A percentile compares a stretch with the other conserved stretches of the same genome.
These are phyloP conservation scores for Pomacea maculata DNA, from an alignment of 1,140 invertebrate genomes.

Conservation along the genomic window DNA sequence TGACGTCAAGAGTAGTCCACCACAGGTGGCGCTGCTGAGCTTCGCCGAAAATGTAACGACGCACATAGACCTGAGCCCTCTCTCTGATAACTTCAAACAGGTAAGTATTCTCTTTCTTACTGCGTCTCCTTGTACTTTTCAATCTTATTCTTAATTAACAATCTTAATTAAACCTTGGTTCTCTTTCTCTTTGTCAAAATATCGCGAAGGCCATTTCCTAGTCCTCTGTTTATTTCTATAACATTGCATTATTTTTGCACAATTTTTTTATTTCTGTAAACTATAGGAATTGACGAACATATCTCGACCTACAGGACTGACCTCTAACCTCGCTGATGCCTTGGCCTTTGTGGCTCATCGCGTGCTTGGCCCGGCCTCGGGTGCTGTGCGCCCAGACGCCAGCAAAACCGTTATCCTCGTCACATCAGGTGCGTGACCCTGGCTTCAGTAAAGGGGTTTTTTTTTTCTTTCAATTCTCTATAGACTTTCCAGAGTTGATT, in stretches of 20 bases:
- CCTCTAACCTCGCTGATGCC: conserved; percentile 1
- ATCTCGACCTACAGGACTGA: not conserved
- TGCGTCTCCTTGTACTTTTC: no score
- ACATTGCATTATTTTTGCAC: no score
- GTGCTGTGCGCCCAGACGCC: not conserved
- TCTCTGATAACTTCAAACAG: no score
- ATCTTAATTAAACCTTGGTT: no score
- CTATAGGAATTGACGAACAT: not conserved
- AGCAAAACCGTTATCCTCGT: conserved; percentile 17
- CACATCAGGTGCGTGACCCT: not conserved
- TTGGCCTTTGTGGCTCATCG: conserved; percentile 4
- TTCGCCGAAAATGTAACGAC: conserved; percentile 8
- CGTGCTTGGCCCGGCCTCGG: not conserved
- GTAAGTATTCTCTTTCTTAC: no score
- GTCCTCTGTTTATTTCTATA: no score
- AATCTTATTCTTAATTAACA: no score
- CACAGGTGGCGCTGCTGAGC: conserved; percentile 18
- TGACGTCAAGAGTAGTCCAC: not conserved
- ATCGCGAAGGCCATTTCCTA: no score
- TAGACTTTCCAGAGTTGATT: no score
- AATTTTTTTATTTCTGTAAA: no score
- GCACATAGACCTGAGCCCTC: conserved; percentile 7
- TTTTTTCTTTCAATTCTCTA: not conserved
- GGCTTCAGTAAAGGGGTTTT: not conserved
- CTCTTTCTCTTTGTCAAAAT: no score